These are phyloP conservation scores for Pseudonaja textilis DNA, from an alignment of 2,113 vertebrate genomes.

Conservation along the genomic window DNA sequence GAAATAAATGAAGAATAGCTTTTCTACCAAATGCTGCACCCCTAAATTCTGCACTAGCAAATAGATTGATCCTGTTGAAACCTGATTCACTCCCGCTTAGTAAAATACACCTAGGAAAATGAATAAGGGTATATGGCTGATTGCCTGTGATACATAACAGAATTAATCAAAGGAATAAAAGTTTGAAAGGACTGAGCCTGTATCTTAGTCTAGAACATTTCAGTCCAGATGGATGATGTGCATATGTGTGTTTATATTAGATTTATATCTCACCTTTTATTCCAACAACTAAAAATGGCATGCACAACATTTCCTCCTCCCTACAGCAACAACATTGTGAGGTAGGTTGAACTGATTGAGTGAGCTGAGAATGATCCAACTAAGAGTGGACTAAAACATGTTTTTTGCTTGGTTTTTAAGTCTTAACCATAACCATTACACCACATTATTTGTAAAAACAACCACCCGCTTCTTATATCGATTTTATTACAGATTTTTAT, in stretches of 20 bases:
- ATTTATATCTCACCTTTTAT: background rate
- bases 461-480: background rate
- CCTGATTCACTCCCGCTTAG: too few species aligned
- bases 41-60: background rate
- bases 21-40: background rate
- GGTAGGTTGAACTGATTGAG: background rate
- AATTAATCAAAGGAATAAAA: background rate
- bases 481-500: background rate
- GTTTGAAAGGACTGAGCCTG: background rate
- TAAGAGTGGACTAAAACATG: background rate
- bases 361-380: background rate
- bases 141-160: background rate
- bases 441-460: background rate
- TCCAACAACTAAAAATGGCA: background rate
- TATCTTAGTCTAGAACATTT: background rate
- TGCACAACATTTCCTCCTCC: background rate
- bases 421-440: background rate
- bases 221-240: background rate
- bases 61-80: slow-evolving; percentile 26
- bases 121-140: background rate
- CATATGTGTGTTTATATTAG: background rate
- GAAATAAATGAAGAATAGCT: slow-evolving; percentile 13
- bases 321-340: background rate
- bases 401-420: background rate
- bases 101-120: background rate